Conservation (phyloP, 2,888 invertebrate species). For the Torymus auratus region DNA sequence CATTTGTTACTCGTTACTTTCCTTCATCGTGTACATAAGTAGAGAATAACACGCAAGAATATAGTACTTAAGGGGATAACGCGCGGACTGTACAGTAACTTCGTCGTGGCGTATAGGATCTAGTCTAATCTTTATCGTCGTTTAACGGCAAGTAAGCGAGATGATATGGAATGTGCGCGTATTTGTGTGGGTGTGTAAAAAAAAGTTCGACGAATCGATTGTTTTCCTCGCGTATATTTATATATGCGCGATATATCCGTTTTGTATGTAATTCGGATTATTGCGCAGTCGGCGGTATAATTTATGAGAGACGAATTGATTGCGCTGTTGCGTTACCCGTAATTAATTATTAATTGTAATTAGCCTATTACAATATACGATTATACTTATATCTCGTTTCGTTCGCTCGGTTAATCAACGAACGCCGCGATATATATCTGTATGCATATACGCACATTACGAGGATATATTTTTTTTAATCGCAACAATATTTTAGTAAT, state of each 20-base stretch:
- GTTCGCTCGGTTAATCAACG: too few species aligned
- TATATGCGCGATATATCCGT: too few species aligned
- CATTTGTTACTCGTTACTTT: slow-evolving; percentile 17
- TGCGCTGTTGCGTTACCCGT: neutral
- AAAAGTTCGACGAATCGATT: neutral
- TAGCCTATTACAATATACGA: too few species aligned
- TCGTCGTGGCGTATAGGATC: neutral
- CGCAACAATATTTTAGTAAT: too few species aligned
- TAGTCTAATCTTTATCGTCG: slow-evolving; percentile 14
- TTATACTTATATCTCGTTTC: too few species aligned
- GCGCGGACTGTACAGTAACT: slow-evolving; percentile 38
- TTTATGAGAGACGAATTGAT: too few species aligned
- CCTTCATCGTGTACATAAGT: slow-evolving; percentile 32
- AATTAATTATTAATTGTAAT: neutral
- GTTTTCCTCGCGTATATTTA: too few species aligned
- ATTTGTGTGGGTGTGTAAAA: neutral
- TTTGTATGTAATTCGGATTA: too few species aligned
- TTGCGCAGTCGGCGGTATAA: too few species aligned
- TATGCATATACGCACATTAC: too few species aligned
- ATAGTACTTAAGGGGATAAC: slow-evolving; percentile 12
- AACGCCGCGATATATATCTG: too few species aligned
- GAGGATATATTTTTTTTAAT: too few species aligned
- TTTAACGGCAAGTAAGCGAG: neutral
- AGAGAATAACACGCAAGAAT: neutral
- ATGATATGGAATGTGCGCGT: neutral